Conservation (phyloP, 2,113 vertebrate genomes). For the Willisornis vidua region DNA sequence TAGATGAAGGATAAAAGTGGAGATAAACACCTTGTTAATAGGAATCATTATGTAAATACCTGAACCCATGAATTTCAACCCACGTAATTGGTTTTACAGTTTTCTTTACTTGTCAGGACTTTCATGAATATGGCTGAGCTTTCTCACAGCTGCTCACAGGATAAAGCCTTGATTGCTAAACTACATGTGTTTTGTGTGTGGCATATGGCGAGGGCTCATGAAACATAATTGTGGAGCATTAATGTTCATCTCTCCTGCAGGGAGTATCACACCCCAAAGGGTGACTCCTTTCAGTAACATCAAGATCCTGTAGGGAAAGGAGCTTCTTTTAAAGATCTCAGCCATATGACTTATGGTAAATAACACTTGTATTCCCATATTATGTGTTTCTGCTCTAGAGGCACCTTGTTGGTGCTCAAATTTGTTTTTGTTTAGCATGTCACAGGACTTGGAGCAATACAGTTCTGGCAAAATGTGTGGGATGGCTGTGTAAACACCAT, state of each 20-base stretch:
- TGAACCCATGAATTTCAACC: not conserved
- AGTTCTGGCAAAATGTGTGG: constrained; percentile 8
- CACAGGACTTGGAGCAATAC: not conserved
- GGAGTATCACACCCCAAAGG: not conserved
- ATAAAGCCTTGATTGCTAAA: not conserved
- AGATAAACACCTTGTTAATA: not conserved
- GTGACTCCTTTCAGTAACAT: not conserved
- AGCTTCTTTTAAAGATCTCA: not conserved
- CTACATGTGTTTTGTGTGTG: not conserved
- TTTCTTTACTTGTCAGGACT: not conserved
- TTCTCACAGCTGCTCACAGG: not conserved
- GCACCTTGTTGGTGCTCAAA: not conserved
- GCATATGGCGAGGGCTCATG: not conserved
- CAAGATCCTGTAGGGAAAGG: not conserved
- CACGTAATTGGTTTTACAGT: not conserved
- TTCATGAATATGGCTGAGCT: not conserved
- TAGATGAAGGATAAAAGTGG: not conserved
- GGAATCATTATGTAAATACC: not conserved
- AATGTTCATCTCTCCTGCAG: not conserved
- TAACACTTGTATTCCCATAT: not conserved
- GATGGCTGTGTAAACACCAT: constrained; percentile 12
- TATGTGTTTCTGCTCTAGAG: not conserved
- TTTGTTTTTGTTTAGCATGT: constrained; percentile 29
- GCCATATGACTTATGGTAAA: constrained; percentile 23
- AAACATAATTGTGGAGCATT: not conserved